Conservation (phyloP, 2,113 vertebrate genomes). For the Dascyllus trimaculatus region DNA sequence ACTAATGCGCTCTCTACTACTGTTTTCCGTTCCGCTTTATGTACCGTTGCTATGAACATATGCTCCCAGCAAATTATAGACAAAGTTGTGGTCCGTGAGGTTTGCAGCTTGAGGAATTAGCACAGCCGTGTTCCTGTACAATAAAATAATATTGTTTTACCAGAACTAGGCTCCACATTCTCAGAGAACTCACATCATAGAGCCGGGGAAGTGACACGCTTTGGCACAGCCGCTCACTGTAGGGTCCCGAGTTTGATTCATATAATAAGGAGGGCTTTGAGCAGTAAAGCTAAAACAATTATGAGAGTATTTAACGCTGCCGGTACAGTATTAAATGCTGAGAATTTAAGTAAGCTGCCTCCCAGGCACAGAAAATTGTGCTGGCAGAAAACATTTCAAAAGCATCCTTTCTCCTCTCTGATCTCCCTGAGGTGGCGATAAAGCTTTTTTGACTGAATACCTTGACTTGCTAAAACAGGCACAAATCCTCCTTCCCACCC, state of each 20-base stretch:
- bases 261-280: constrained; percentile 71
- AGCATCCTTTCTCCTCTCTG: constrained; percentile 66
- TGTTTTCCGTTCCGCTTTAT: constrained; percentile 86
- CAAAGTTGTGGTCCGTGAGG: constrained; percentile 85
- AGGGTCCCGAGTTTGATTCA: constrained; percentile 65
- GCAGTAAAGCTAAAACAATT: constrained; percentile 75
- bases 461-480: constrained; percentile 80
- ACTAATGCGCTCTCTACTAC: constrained; percentile 82
- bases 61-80: constrained; percentile 84
- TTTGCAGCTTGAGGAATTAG: constrained; percentile 85
- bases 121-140: constrained; percentile 82
- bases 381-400: constrained; percentile 67
- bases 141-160: constrained; percentile 85
- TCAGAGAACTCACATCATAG: constrained; percentile 62
- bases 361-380: constrained; percentile 72
- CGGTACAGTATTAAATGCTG: constrained; percentile 60
- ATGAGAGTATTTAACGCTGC: constrained; percentile 63
- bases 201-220: constrained; percentile 65
- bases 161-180: constrained; percentile 79
- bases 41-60: constrained; percentile 86
- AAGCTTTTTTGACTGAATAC: constrained; percentile 68
- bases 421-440: constrained; percentile 75
- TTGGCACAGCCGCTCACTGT: constrained; percentile 47
- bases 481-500: constrained; percentile 64
- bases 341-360: constrained; percentile 73